Conservation (phyloP, 1,140 invertebrate genomes). For the Acyrthosiphon pisum region DNA sequence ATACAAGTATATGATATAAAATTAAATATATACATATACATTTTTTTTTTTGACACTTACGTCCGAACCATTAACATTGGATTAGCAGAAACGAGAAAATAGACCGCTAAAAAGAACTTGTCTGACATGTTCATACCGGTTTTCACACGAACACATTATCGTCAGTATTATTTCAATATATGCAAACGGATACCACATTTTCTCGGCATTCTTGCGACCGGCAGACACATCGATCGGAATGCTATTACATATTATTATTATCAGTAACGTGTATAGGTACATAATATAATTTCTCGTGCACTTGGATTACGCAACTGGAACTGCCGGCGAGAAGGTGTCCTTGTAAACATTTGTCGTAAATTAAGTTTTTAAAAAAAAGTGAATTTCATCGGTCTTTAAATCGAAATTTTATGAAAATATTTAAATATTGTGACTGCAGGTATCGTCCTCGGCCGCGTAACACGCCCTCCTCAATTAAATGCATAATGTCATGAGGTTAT, state of each 20-base stretch:
- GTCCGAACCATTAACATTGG: background rate
- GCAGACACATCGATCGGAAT: slow-evolving; percentile 18
- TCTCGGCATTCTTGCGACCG: slow-evolving; percentile 11
- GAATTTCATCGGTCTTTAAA: background rate
- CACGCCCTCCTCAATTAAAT: background rate
- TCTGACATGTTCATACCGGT: slow-evolving; percentile 24
- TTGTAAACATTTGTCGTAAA: background rate
- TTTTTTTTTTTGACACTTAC: background rate
- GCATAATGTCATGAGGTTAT: background rate
- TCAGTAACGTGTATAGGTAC: background rate
- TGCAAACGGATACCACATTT: background rate
- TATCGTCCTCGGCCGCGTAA: background rate
- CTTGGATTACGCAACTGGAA: background rate
- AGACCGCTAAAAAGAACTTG: slow-evolving; percentile 30
- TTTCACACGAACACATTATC: background rate
- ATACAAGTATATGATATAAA: background rate
- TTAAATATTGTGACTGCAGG: background rate
- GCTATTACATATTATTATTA: slow-evolving; percentile 18
- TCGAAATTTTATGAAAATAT: background rate
- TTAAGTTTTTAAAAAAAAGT: background rate
- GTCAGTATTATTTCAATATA: slow-evolving; percentile 24
- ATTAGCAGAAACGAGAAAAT: slow-evolving; percentile 17
- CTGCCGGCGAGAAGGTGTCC: background rate
- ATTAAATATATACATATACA: background rate
- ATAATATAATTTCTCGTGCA: slow-evolving; percentile 15